These are phyloP conservation scores for Sciaenops ocellatus DNA, from an alignment of 2,797 vertebrate genomes.

Conservation along the genomic window DNA sequence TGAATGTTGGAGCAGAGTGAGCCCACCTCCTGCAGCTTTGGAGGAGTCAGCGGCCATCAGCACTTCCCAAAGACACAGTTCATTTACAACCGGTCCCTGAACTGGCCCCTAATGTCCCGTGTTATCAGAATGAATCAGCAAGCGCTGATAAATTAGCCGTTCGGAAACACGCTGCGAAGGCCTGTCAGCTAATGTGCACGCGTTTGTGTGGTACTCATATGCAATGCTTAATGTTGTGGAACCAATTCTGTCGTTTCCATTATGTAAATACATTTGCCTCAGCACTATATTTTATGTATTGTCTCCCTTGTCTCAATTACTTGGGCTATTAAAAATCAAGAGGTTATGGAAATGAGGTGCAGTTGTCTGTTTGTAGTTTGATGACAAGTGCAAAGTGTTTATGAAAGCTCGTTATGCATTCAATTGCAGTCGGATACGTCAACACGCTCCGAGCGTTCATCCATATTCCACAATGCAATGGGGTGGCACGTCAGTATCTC, in stretches of 20 bases:
- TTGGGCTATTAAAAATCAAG: slow-evolving; percentile 87
- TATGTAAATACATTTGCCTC: slow-evolving; percentile 91
- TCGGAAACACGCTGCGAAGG: slow-evolving; percentile 68
- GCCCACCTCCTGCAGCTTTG: slow-evolving; percentile 48
- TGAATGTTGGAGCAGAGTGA: slow-evolving; percentile 17
- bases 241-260: slow-evolving; percentile 89
- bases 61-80: slow-evolving; percentile 61
- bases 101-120: slow-evolving; percentile 76
- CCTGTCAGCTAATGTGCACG: slow-evolving; percentile 76
- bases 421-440: slow-evolving; percentile 66
- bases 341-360: slow-evolving; percentile 81
- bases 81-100: slow-evolving; percentile 71
- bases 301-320: slow-evolving; percentile 87
- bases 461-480: slow-evolving; percentile 70
- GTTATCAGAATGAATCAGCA: slow-evolving; percentile 85
- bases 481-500: slow-evolving; percentile 47
- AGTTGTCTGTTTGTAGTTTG: slow-evolving; percentile 77
- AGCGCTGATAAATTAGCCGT: slow-evolving; percentile 81
- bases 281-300: slow-evolving; percentile 86
- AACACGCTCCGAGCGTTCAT: slow-evolving; percentile 71
- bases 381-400: slow-evolving; percentile 79
- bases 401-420: slow-evolving; percentile 75
- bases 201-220: slow-evolving; percentile 80
- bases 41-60: slow-evolving; percentile 58
- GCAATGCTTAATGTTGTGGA: slow-evolving; percentile 89